Percentiles rank a stretch among this genome's conserved stretches.
phyloP scores from a whole-genome alignment of 2,797 vertebrate genomes.

The Megalops cyprinoides region DNA sequence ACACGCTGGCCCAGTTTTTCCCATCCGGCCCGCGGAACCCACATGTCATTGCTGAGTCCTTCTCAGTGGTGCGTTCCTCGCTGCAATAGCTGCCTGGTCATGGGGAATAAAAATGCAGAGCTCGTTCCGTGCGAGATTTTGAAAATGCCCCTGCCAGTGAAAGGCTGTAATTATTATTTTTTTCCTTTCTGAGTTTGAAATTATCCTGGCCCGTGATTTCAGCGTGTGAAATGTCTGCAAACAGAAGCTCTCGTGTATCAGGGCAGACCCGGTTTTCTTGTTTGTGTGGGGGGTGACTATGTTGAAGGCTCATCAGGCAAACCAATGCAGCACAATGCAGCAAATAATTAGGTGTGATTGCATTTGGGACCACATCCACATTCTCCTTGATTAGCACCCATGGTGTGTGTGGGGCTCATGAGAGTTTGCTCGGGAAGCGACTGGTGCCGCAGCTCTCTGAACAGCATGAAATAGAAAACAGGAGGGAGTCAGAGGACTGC shows the following conservation, averaged over 20 bases:
- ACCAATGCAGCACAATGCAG: conserved; percentile 31
- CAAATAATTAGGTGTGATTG: conserved; percentile 50
- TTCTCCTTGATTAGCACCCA: conserved; percentile 31
- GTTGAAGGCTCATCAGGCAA: conserved; percentile 44
- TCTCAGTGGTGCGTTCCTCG: not conserved
- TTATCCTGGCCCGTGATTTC: not conserved
- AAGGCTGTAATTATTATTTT: not conserved
- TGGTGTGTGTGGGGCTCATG: not conserved
- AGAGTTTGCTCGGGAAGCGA: not conserved
- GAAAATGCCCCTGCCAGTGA: not conserved
- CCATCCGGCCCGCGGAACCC: not conserved
- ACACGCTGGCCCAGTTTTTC: not conserved
- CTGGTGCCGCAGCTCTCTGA: not conserved
- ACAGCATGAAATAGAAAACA: too few species aligned
- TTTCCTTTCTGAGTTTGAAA: not conserved
- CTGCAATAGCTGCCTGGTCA: not conserved
- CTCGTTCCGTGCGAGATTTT: not conserved
- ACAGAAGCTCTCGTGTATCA: not conserved
- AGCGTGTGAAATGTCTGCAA: not conserved
- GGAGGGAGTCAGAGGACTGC: too few species aligned
- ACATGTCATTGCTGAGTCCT: not conserved
- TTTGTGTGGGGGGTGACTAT: conserved; percentile 28
- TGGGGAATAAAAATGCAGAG: not conserved
- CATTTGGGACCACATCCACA: conserved; percentile 41
- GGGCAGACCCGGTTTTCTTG: too few species aligned